Base-by-base conservation (phyloP, 2,797 vertebrate species). In the Denticeps clupeoides region DNA sequence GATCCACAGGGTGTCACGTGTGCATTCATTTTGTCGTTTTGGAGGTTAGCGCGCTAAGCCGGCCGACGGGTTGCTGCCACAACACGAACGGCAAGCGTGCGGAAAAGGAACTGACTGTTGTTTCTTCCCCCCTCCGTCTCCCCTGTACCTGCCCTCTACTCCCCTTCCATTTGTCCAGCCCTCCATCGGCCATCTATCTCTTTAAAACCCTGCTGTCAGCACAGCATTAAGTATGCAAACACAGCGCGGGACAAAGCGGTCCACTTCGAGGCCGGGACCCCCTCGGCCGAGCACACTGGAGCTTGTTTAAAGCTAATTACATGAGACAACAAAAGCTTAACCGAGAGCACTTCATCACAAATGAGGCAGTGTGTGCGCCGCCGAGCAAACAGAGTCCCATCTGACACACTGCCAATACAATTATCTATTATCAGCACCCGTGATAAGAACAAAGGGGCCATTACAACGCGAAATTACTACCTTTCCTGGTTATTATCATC, bases 241-340 rank as follows among this genome's bases (percentile, higher is more conserved):
- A 51, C 47, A 51, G 33, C 49, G 27, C 32, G 44, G 52, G 49
- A 41, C 46, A 49, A 56, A 51, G 40, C 40, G 49, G 50, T 35
- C 13, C 41, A 51, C 55, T 12, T 37, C 15, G 41, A 35, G 27
- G 33, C 48, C 40, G 60, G 57, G 50, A 50, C 51, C 54, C 33
- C 45, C 60, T 32, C 8, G 62, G 4, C 28, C 33, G 38, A 49
- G 13, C 53, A 56, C 32, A 52, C 53, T 53, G 31, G 47, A 38
- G 29, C 35, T 55, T 56, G 38, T 61, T 61, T 59, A 47, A 49
- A 65, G 58, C 49, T 56, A 59, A 65, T 62, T 59, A 65, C 41
- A 51, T 45, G 41, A 59, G 51, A 65, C 55, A 65, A 59, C 53
- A 59, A 56, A 53, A 56, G n/a, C 47, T 45, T 37, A 37, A 47